A percentile compares a stretch with the other conserved stretches of the same genome.
Conservation (phyloP, 1,140 invertebrate genomes). For the Drosophila tani region DNA sequence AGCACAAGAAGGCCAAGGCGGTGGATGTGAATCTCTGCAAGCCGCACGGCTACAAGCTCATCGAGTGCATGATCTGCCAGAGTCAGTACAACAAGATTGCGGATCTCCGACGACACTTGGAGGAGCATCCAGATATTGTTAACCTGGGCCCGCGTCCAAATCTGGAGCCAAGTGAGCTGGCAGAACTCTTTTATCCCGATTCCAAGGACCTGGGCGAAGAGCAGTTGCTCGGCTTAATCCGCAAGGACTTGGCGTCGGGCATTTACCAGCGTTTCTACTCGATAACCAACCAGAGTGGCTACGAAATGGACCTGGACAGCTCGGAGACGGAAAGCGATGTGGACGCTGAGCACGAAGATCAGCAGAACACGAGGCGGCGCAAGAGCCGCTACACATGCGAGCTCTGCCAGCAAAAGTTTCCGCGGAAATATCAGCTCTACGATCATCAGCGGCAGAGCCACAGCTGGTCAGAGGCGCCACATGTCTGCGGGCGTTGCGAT, state of each 20-base stretch:
- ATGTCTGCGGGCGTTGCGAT: constrained; percentile 76
- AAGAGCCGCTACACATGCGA: constrained; percentile 80
- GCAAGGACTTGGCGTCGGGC: constrained; percentile 55
- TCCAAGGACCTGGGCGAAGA: constrained; percentile 61
- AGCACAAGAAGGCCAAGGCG: constrained; percentile 69
- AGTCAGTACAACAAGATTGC: constrained; percentile 71
- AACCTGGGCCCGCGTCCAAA: constrained; percentile 41
- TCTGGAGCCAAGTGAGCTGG: constrained; percentile 48
- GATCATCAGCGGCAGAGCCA: constrained; percentile 70
- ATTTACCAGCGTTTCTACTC: constrained; percentile 72
- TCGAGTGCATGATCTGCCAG: constrained; percentile 76
- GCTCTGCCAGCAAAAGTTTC: constrained; percentile 85
- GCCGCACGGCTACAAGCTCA: constrained; percentile 71
- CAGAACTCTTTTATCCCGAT: constrained; percentile 71
- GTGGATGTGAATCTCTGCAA: constrained; percentile 72
- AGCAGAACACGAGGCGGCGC: constrained; percentile 13
- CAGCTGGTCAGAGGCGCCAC: constrained; percentile 71
- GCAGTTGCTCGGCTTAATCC: constrained; percentile 52
- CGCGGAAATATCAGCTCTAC: constrained; percentile 79
- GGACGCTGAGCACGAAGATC: constrained; percentile 51
- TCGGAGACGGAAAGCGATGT: constrained; percentile 68
- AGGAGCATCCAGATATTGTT: constrained; percentile 62
- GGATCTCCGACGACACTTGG: constrained; percentile 59
- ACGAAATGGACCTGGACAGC: constrained; percentile 72
- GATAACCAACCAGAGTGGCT: constrained; percentile 73